These are phyloP conservation scores for Lepidurus packardi DNA, from an alignment of 1,140 invertebrate species.

Conservation along the genomic window DNA sequence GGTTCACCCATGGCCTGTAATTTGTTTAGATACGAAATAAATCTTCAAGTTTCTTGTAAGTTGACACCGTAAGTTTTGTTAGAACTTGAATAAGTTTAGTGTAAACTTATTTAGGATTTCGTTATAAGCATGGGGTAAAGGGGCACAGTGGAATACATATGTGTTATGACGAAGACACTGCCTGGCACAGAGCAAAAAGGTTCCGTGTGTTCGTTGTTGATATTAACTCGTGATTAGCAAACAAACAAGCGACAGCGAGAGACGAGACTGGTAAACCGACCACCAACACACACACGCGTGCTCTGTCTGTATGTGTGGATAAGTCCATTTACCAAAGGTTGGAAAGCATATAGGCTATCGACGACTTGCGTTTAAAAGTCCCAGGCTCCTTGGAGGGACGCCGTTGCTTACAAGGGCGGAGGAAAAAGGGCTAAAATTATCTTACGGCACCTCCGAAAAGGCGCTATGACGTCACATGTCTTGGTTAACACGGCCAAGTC, in stretches of 20 bases:
- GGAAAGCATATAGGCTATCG: not conserved
- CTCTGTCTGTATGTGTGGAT: not conserved
- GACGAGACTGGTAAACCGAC: constrained; percentile 6
- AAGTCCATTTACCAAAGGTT: not conserved
- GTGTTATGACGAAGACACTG: not conserved
- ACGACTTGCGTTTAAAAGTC: too few species aligned
- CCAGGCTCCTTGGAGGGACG: too few species aligned
- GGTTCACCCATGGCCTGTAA: constrained; percentile 31
- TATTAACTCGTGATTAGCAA: not conserved
- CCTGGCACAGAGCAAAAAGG: not conserved
- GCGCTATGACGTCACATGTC: constrained; percentile 1
- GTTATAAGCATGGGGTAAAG: too few species aligned
- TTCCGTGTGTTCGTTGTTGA: not conserved
- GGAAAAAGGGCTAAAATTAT: constrained; percentile 17
- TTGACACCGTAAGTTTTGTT: not conserved
- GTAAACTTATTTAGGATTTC: too few species aligned
- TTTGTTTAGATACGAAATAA: not conserved
- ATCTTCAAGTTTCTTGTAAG: not conserved
- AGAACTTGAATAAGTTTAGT: not conserved
- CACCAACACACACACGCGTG: constrained; percentile 9
- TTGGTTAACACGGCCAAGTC: constrained; percentile 9
- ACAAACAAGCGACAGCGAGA: not conserved
- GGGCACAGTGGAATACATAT: not conserved
- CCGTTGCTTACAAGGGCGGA: not conserved
- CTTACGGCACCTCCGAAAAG: constrained; percentile 1